Conservation (phyloP, 2,797 vertebrate species). For the Pygocentrus nattereri region DNA sequence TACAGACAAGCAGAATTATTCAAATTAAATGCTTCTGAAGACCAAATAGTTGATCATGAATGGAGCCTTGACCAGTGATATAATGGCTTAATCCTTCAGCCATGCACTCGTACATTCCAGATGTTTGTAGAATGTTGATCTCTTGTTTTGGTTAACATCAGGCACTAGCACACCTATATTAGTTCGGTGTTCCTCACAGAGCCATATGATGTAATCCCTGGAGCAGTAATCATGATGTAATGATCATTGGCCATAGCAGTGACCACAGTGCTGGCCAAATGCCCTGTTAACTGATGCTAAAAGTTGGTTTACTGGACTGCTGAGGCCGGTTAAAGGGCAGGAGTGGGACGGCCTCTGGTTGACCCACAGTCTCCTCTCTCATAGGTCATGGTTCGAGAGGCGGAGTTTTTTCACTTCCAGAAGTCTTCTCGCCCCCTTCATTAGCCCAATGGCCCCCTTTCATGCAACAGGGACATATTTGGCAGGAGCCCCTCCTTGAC, state of each 20-base stretch:
- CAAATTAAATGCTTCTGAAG: neutral
- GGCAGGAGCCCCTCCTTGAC: constrained; percentile 75
- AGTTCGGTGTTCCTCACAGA: neutral
- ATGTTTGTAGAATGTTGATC: constrained; percentile 20
- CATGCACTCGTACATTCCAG: neutral
- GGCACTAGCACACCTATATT: constrained; percentile 1
- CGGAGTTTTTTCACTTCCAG: constrained; percentile 39
- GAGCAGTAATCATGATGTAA: constrained; percentile 46
- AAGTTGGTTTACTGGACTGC: constrained; percentile 15
- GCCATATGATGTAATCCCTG: constrained; percentile 35
- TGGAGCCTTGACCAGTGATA: neutral
- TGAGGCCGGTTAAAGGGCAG: constrained; percentile 35
- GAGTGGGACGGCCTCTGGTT: neutral
- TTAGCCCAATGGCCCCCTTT: constrained; percentile 76
- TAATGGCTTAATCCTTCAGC: constrained; percentile 23
- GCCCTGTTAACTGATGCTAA: constrained; percentile 36
- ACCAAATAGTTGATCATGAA: neutral
- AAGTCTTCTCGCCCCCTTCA: constrained; percentile 70
- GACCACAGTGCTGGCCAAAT: constrained; percentile 21
- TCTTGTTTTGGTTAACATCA: constrained; percentile 17
- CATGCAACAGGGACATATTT: constrained; percentile 80
- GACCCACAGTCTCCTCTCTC: constrained; percentile 24
- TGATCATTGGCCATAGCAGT: constrained; percentile 30
- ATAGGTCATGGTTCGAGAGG: constrained; percentile 32
- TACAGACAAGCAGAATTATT: neutral